A percentile compares a stretch with the other conserved stretches of the same genome.
Conservation (phyloP, 2,113 vertebrate species). For the Dasyprocta punctata region DNA sequence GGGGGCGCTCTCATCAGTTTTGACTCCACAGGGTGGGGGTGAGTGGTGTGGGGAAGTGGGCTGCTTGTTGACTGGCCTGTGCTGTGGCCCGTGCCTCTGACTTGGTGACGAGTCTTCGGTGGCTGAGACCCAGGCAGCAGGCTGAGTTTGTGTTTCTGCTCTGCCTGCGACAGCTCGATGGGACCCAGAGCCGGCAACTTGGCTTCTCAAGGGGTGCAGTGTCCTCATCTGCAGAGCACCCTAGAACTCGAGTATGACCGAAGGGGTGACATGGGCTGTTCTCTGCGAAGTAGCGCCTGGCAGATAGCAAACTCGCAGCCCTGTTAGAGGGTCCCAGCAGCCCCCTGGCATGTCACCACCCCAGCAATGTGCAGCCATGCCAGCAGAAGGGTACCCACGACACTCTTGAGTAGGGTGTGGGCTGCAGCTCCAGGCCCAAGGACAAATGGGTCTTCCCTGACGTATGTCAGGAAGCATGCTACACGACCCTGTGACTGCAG, state of each 20-base stretch:
- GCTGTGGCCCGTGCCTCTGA: not conserved
- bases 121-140: not conserved
- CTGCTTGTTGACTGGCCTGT: not conserved
- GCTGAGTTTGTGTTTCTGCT: not conserved
- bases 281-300: not conserved
- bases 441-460: not conserved
- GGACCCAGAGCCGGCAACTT: not conserved
- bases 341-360: not conserved
- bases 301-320: not conserved
- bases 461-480: not conserved
- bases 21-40: fast-evolving
- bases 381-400: not conserved
- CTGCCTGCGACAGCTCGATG: not conserved
- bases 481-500: not conserved
- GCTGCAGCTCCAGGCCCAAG: not conserved
- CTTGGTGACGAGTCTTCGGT: not conserved
- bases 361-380: fast-evolving
- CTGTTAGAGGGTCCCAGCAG: not conserved
- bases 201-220: not conserved
- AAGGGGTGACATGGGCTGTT: not conserved
- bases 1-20: not conserved
- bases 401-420: fast-evolving
- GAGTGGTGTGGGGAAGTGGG: not conserved
- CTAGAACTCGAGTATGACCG: not conserved
- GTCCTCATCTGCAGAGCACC: not conserved